Evolutionary conservation across 2,888 invertebrate species (phyloP).

Genomic region (Conomelus anceps): DNA sequence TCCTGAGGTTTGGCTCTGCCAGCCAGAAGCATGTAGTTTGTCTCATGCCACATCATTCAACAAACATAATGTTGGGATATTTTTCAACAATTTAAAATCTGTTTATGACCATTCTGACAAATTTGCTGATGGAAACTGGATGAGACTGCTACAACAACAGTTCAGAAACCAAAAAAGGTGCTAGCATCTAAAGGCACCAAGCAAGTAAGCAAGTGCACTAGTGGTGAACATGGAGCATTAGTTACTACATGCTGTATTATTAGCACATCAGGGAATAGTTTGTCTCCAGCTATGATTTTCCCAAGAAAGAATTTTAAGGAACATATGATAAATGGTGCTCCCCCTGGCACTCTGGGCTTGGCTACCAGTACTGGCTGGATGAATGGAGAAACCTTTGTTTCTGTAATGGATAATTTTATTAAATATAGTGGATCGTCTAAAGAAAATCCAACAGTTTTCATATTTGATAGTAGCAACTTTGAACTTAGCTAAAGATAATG

Average conservation of each 20-base stretch:
- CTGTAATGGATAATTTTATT: constrained; percentile 40
- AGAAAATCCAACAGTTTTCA: not conserved
- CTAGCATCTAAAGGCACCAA: not conserved
- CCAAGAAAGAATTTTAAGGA: constrained; percentile 38
- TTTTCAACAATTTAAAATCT: too few species aligned
- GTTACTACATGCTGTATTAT: constrained; percentile 38
- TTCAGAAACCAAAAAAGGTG: not conserved
- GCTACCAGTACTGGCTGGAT: constrained; percentile 40
- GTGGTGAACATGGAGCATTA: constrained; percentile 38
- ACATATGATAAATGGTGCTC: constrained; percentile 38
- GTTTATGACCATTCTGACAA: too few species aligned
- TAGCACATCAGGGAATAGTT: constrained; percentile 35
- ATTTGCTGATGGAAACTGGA: constrained; percentile 13
- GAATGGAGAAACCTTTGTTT: constrained; percentile 38
- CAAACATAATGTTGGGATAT: too few species aligned
- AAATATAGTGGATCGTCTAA: not conserved
- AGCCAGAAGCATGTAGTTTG: too few species aligned
- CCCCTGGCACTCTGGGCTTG: constrained; percentile 38
- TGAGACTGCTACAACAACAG: not conserved
- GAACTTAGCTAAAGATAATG: not conserved
- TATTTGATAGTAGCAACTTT: not conserved
- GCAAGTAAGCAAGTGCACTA: constrained; percentile 38
- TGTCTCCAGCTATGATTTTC: constrained; percentile 40
- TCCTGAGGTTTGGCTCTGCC: too few species aligned
- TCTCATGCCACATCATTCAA: too few species aligned